Evolutionary conservation across 2,797 vertebrate genomes (phyloP), one percentile per base, ranked within the genome.

Genomic region (Sphenodon punctatus): DNA sequence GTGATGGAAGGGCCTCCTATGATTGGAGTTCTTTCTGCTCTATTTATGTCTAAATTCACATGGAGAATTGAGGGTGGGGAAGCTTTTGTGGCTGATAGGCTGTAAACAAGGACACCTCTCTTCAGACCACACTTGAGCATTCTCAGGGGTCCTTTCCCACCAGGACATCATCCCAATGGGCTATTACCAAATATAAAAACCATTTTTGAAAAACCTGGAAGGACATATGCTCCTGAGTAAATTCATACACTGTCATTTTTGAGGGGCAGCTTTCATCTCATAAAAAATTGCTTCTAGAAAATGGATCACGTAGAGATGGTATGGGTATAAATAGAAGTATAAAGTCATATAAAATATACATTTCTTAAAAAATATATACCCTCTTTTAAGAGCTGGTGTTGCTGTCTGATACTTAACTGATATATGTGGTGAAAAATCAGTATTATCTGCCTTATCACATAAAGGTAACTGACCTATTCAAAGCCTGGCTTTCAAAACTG

Each of bases 51-150:
- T 20, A 45, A 22, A 43, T 64, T 64, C 42, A 32, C 30, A 23
- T 12, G 61, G 17, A 45, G 27, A 7, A 20, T 32, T 20, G 17
- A 4, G 6, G 41, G 30, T 32, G 27, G 32, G 13, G 42, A 43
- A 30, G 8, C 42, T 2, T 45, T 65, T 14, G n/a, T 30, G 15
- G 27, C 27, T 45, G 20, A 61, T 27, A 45, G 20, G 22, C 27
- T 14, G 30, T 23, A 20, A 65, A 16, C 30, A 22, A 43, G 13
- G 13, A n/a, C 48, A 25, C 49, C 22, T 65, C 30, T 65, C 8
- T 30, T 64, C 15, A 64, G 27, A 64, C 20, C 61, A 32, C 30
- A 32, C n/a, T 41, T 27, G 17, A 12, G 64, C 0, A 0, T 43
- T 46, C 10, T 58, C 87, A 39, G 39, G 46, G 60, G 76, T 1